Percentiles rank a stretch among this genome's conserved stretches.
phyloP scores from a whole-genome alignment of 2,888 invertebrate species.

The Coenonympha glycerion region DNA sequence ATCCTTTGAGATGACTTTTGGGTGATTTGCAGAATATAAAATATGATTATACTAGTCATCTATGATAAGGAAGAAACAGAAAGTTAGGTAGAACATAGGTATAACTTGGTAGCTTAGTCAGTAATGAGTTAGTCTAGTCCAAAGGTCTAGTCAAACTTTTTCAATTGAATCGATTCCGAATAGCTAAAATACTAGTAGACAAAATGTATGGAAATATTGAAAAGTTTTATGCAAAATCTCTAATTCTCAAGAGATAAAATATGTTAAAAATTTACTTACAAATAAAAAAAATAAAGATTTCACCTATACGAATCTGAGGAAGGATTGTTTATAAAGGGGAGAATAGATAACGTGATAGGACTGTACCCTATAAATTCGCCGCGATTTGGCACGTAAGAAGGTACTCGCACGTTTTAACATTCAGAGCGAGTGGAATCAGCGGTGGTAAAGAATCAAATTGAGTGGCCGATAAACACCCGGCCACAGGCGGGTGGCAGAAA shows the following conservation, averaged over 20 bases:
- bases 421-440: conserved; percentile 59
- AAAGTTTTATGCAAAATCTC: too few species aligned
- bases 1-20: background rate
- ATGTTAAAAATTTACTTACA: background rate
- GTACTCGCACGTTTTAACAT: conserved; percentile 51
- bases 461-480: conserved; percentile 70
- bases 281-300: background rate
- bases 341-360: conserved; percentile 6
- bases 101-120: too few species aligned
- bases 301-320: background rate
- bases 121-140: too few species aligned
- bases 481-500: conserved; percentile 49
- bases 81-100: too few species aligned
- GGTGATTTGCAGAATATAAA: background rate
- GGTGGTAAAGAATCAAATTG: conserved; percentile 73
- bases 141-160: too few species aligned
- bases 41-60: background rate
- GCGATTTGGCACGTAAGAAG: conserved; percentile 43
- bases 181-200: too few species aligned
- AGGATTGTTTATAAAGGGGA: conserved; percentile 10
- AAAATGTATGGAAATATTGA: too few species aligned
- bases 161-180: too few species aligned
- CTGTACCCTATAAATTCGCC: conserved; percentile 25
- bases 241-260: too few species aligned
- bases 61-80: too few species aligned